Evolutionary conservation across 2,888 invertebrate species (phyloP), one percentile per base, ranked within the genome.

Genomic region (Lobophora halterata): DNA sequence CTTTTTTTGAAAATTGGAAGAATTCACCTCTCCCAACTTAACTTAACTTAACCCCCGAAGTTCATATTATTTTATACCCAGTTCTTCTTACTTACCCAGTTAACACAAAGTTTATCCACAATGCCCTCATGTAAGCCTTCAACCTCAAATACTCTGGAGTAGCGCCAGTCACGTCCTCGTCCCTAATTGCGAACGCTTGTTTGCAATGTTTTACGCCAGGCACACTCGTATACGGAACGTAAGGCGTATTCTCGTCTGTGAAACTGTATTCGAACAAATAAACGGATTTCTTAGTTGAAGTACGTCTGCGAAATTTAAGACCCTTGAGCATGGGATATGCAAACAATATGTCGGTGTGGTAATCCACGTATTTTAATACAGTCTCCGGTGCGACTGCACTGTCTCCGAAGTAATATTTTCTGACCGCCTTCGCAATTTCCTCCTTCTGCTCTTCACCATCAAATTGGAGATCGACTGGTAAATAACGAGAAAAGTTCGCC

Each of bases 391-490:
- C 14, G 3, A 42, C 14, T 7, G 1, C n/a, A 9, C 26, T 26
- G 2, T 40, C 30, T 12, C 33, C 45, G 21, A 45, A 45, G 21
- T 40, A 45, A 27, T 30, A 40, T 3, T 30, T 10, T 28, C 52
- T 60, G 2, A 58, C 30, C 20, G 18, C 26, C 7, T 45, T 18
- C 1, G 55, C 49, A 1, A 61, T 14, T 6, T 44, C 17, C 11
- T 49, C 39, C 25, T 42, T 56, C 16, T 61, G 49, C 14, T 38
- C 11, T 5, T 36, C 19, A 12, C 20, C 33, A 7, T 9, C 16
- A 16, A 45, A 45, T 21, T 50, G 17, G 5, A 64, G 52, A 40
- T 61, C 55, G 5, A 23, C 43, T 3, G 64, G 61, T 9, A 65
- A 14, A 33, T 57, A 62, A 11, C 55, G 38, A 4, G 46, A 39